Evolutionary conservation across 2,797 vertebrate genomes (phyloP).

Genomic region (Peromyscus attwateri): DNA sequence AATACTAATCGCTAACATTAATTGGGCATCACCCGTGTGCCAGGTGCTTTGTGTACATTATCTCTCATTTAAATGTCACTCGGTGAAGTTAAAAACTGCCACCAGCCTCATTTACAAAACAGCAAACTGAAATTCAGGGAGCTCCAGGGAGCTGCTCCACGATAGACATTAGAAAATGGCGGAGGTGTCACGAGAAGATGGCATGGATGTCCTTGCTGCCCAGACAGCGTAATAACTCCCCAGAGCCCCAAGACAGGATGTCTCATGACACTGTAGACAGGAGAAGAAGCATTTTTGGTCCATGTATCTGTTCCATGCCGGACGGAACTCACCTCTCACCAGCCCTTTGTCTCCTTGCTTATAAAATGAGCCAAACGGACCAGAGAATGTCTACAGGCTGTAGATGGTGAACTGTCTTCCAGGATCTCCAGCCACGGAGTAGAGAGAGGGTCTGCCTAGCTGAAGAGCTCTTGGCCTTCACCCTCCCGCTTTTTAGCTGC

Average conservation of each 20-base stretch:
- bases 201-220: background rate
- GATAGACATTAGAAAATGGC: background rate
- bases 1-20: background rate
- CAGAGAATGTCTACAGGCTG: background rate
- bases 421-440: background rate
- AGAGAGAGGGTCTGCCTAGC: background rate
- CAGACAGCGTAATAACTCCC: fast-evolving
- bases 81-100: background rate
- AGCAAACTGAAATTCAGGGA: conserved; percentile 1
- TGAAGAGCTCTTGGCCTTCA: background rate
- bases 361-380: background rate
- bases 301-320: background rate
- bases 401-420: background rate
- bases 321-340: background rate
- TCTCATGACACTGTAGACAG: background rate
- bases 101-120: background rate
- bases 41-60: background rate
- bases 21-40: background rate
- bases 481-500: background rate
- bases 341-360: background rate
- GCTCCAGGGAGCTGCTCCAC: background rate
- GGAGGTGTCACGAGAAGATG: background rate
- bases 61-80: background rate
- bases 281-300: background rate
- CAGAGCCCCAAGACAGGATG: fast-evolving